phyloP scores from a whole-genome alignment of 2,888 invertebrate genomes.

The Pandemis heparana region DNA sequence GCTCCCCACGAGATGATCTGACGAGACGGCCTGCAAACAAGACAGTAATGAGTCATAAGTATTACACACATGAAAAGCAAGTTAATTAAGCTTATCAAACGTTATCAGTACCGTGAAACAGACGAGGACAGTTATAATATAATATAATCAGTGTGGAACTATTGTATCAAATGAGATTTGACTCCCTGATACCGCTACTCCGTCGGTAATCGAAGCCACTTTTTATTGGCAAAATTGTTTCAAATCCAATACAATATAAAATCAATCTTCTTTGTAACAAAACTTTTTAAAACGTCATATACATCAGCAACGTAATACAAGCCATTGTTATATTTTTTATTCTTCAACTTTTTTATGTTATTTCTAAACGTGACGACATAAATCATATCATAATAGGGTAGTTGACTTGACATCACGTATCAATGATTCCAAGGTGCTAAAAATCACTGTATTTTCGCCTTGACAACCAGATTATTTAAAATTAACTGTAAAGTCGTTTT shows the following conservation, averaged over 20 bases:
- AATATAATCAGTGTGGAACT: slow-evolving; percentile 6
- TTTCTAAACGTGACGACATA: neutral
- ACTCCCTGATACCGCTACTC: neutral
- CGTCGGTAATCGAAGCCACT: neutral
- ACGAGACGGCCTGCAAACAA: slow-evolving; percentile 51
- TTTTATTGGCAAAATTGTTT: neutral
- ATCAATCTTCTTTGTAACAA: neutral
- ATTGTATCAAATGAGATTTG: neutral
- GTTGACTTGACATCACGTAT: no score
- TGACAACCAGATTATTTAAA: no score
- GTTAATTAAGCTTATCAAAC: slow-evolving; percentile 14
- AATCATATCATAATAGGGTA: neutral
- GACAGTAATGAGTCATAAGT: neutral
- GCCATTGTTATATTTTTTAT: neutral
- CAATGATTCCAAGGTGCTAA: no score
- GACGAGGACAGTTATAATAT: slow-evolving; percentile 1
- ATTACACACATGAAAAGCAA: slow-evolving; percentile 1
- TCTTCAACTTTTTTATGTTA: neutral
- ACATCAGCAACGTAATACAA: neutral
- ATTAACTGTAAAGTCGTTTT: no score
- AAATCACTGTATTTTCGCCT: no score
- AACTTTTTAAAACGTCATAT: neutral
- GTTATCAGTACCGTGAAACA: slow-evolving; percentile 13
- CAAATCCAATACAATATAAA: neutral
- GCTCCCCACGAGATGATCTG: slow-evolving; percentile 58